phyloP scores from a whole-genome alignment of 1,140 invertebrate species.

The Arion vulgaris region DNA sequence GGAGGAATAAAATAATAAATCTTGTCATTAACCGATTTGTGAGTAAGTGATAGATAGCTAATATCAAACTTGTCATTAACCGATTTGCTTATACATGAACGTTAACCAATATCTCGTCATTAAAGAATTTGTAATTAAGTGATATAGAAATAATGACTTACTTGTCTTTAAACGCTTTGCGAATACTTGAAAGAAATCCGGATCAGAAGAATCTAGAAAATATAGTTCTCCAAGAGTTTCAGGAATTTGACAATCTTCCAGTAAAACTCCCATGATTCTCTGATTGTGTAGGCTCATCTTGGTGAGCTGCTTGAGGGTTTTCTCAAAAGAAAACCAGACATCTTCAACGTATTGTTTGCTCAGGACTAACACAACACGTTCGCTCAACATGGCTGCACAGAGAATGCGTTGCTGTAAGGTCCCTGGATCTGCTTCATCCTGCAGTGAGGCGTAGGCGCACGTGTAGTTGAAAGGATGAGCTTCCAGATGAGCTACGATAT shows the following conservation, averaged over 20 bases:
- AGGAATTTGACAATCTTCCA: constrained; percentile 64
- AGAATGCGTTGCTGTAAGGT: constrained; percentile 55
- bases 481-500: constrained; percentile 56
- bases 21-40: too few species aligned
- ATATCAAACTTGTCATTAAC: too few species aligned
- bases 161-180: constrained; percentile 55
- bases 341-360: constrained; percentile 57
- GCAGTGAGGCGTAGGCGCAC: constrained; percentile 53
- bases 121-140: too few species aligned
- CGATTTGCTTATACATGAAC: too few species aligned
- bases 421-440: constrained; percentile 38
- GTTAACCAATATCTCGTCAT: too few species aligned
- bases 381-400: constrained; percentile 67
- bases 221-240: constrained; percentile 58
- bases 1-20: too few species aligned
- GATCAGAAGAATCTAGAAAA: constrained; percentile 56
- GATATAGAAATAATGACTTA: constrained; percentile 44
- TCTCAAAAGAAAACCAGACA: constrained; percentile 61
- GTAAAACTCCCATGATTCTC: constrained; percentile 59
- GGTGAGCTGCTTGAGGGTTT: constrained; percentile 60
- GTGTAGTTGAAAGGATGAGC: constrained; percentile 59
- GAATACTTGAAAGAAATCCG: constrained; percentile 58
- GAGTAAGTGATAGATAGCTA: too few species aligned
- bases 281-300: constrained; percentile 60
- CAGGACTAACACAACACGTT: constrained; percentile 62